These are phyloP conservation scores for Pedetes capensis DNA, from an alignment of 2,113 vertebrate genomes.

Conservation along the genomic window DNA sequence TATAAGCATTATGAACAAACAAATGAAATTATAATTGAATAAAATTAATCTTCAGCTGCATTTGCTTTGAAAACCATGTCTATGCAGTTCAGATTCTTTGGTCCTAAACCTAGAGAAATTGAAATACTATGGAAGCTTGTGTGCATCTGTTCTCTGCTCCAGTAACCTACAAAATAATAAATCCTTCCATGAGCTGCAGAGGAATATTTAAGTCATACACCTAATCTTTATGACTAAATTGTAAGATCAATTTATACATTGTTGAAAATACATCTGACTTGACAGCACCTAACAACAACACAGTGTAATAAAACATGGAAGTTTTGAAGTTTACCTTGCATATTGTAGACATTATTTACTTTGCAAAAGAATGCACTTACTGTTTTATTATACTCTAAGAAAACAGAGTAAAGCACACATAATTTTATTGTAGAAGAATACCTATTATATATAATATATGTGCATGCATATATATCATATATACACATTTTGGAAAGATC, in stretches of 20 bases:
- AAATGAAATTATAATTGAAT: slow-evolving; percentile 62
- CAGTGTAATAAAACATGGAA: neutral
- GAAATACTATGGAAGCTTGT: neutral
- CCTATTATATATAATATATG: neutral
- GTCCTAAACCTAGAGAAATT: neutral
- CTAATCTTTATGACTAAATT: neutral
- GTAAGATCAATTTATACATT: neutral
- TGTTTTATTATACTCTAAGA: neutral
- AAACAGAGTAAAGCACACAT: neutral
- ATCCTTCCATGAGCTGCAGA: neutral
- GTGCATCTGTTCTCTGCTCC: neutral
- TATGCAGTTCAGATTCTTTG: neutral
- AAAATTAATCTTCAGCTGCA: slow-evolving; percentile 52
- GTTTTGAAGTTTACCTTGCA: neutral
- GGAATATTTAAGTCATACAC: neutral
- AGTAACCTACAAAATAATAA: slow-evolving; percentile 10
- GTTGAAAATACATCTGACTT: neutral
- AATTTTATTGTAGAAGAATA: neutral
- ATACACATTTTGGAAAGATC: neutral
- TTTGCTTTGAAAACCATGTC: slow-evolving; percentile 45
- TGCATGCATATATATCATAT: neutral
- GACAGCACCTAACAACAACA: too few relatives aligned
- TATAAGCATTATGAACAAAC: slow-evolving; percentile 45
- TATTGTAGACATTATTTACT: neutral
- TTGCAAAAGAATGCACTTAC: neutral